Percentiles rank a stretch among this genome's conserved stretches.
Conservation (phyloP, 2,113 vertebrate species). For the Centrocercus urophasianus region DNA sequence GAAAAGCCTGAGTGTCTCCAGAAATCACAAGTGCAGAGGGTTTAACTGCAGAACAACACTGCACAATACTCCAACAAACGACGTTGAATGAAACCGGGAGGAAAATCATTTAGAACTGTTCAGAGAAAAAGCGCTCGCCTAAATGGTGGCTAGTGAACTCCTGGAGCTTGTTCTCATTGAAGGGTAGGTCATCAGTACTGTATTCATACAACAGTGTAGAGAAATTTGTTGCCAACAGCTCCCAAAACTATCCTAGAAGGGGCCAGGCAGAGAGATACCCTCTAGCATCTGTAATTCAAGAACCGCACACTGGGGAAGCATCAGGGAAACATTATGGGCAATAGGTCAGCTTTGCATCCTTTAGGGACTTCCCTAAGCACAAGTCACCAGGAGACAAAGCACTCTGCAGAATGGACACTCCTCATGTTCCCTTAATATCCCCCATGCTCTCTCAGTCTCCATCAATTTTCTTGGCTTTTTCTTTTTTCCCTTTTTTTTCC, state of each 20-base stretch:
- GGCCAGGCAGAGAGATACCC: background rate
- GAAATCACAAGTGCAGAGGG: background rate
- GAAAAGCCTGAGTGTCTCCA: background rate
- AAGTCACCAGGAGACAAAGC: background rate
- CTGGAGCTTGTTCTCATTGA: too few species aligned
- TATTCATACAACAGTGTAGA: background rate
- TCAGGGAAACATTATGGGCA: background rate
- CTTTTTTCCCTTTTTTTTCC: background rate
- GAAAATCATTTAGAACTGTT: background rate
- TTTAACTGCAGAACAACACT: background rate
- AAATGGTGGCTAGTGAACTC: background rate
- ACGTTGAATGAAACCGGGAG: background rate
- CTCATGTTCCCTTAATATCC: background rate
- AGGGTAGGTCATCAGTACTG: background rate
- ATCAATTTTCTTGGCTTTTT: too few species aligned
- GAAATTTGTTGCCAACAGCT: background rate
- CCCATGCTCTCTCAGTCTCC: background rate
- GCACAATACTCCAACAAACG: background rate
- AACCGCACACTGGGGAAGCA: background rate
- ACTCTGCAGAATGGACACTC: background rate
- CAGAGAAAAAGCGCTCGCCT: background rate
- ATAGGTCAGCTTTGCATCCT: background rate
- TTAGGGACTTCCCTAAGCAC: background rate
- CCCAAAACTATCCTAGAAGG: background rate
- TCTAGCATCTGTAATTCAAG: background rate